Base-by-base conservation (phyloP, 2,113 vertebrate species). In the Megaceryle torquata region DNA sequence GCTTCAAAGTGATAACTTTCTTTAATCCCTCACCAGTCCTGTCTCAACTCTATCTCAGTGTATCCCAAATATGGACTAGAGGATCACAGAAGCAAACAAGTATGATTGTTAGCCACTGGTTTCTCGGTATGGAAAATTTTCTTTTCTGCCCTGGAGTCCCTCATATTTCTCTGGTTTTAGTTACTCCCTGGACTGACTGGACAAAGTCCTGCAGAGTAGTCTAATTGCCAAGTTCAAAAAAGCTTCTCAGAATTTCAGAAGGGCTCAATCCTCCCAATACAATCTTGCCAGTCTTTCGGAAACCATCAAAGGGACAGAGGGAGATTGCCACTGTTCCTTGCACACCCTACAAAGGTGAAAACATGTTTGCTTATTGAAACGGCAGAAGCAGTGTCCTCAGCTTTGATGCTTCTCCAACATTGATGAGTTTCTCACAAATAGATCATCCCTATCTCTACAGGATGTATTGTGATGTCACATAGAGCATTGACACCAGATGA, bases 401-500 rank as follows among this genome's bases (percentile, higher is more conserved):
- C 18, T 82, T 90, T 92, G 31, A 31, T 69, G 39, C 10, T 69
- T 14, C 33, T 82, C 24, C 25, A 61, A 5, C 39, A 53, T 28
- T 22, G 41, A 25, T 0, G 1, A 44, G 5, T 56, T 63, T 90
- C 65, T 88, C 56, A 91, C 21, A 51, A 51, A 51, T 51, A 79
- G 44, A 60, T 3, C 28, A 64, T 16, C 24, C 16, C 11, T 14
- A 1, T 63, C 10, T 80, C 39, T 77, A 21, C 15, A 46, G 24
- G 17, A 24, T 41, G 3, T 39, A 15, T 13, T 56, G 14, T 5
- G 3, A 21, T 43, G 57, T 39, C 24, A 63, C 51, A 51, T 2
- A n/a, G n/a, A 70, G 13, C 0, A 0, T 10, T 82, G 48, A 51
- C 50, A 56, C 10, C 46, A 77, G 24, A 24, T 0, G 1, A 8